These are phyloP conservation scores for Sterna hirundo DNA, from an alignment of 2,113 vertebrate genomes.

Conservation along the genomic window DNA sequence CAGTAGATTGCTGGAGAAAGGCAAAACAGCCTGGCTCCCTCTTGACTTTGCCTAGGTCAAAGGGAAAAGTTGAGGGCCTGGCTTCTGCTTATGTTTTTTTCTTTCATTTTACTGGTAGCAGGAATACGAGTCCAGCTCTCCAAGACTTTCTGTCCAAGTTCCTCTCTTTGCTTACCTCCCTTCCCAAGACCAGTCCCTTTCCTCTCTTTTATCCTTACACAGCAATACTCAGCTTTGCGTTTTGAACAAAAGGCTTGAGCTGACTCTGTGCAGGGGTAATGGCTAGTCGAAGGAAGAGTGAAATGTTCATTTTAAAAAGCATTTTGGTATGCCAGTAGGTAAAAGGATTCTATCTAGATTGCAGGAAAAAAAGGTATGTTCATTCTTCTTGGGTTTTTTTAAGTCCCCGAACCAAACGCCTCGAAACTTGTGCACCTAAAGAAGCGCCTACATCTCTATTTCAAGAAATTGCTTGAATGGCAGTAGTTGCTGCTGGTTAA, in stretches of 20 bases:
- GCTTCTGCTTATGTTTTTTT: neutral
- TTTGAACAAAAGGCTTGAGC: neutral
- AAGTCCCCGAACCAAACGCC: neutral
- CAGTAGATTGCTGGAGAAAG: neutral
- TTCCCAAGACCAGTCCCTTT: neutral
- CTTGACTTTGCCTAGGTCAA: neutral
- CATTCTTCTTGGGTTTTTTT: neutral
- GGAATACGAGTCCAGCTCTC: neutral
- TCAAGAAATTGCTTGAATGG: neutral
- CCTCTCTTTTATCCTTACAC: neutral
- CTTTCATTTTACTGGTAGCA: neutral
- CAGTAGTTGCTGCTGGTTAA: neutral
- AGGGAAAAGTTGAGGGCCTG: neutral
- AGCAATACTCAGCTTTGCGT: neutral
- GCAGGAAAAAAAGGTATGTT: neutral
- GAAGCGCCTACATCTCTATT: fast-evolving
- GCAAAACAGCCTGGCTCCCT: neutral
- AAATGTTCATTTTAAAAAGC: neutral
- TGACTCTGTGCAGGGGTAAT: neutral
- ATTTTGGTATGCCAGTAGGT: neutral
- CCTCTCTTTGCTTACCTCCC: neutral
- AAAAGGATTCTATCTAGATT: neutral
- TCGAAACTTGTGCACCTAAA: neutral
- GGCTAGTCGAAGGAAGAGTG: neutral
- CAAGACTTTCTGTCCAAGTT: neutral